Base-by-base conservation (phyloP, 92 coral and sea anemone genomes). In the Paragorgia papillata region DNA sequence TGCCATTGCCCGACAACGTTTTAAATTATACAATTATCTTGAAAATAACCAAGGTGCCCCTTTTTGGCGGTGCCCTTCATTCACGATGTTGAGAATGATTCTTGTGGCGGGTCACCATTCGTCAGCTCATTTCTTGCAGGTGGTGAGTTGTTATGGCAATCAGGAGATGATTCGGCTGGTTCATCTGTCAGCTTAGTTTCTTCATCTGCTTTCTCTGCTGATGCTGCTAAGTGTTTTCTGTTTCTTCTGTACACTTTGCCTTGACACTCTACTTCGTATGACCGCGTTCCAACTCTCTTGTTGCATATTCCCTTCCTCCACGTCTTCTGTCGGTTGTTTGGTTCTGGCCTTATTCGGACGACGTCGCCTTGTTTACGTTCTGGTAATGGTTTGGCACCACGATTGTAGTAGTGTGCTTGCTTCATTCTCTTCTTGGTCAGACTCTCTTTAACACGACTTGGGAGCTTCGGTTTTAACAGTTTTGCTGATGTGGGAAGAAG, bases 281-380 rank as follows among this genome's bases (percentile, higher is more conserved):
- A 79, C 51, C 88, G 74, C 18, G 84, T 67, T 32, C 80, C 81
- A 28, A 84, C 84, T 58, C 73, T 35, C 63, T 79, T 19, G 76
- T 57, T 77, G 40, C 88, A 84, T 77, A 79, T 65, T 84, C 80
- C 88, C 61, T 70, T 84, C 80, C 80, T 79, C 88, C 80, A 84
- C 66, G 66, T 50, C 81, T 70, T 79, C 35, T 62, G 64, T 34
- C 75, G 59, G 79, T 60, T 73, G 56, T 79, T 79, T 69, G 88
- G 84, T 48, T 84, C 88, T 84, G 84, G 89, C 78, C 73, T 73
- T 80, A 85, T 75, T 64, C 89, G 59, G 34, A 80, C 89, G 21
- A 80, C 65, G 55, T 85, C 85, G 63, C 85, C 85, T 39, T 68
- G 79, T 58, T 85, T 85, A 61, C 80, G 79, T 75, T 80, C 82